phyloP scores from a whole-genome alignment of 2,113 vertebrate species.

The Paramormyrops kingsleyae region DNA sequence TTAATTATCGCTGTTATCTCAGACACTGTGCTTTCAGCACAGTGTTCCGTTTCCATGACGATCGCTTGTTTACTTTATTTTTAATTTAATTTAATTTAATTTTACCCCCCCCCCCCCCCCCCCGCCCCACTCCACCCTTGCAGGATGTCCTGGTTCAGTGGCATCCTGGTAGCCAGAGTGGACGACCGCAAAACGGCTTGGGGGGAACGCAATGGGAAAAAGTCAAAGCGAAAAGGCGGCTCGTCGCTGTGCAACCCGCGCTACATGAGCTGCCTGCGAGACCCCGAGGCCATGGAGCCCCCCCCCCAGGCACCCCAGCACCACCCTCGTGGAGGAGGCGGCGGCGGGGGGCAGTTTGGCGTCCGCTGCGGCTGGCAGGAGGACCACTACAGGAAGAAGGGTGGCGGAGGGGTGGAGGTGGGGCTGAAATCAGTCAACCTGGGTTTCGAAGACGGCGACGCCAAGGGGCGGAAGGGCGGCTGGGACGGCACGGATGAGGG shows the following conservation, averaged over 20 bases:
- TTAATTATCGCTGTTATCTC: not conserved
- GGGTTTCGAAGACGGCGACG: slow-evolving; percentile 75
- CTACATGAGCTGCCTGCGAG: slow-evolving; percentile 93
- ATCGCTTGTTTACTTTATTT: not conserved
- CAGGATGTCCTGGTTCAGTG: slow-evolving; percentile 96
- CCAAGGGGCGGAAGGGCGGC: slow-evolving; percentile 54
- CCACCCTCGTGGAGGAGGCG: slow-evolving; percentile 56
- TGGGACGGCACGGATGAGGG: slow-evolving; percentile 35
- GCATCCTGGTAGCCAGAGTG: slow-evolving; percentile 92
- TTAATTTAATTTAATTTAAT: not conserved
- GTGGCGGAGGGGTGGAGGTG: slow-evolving; percentile 56
- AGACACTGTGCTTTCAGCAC: not conserved
- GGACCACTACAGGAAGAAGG: slow-evolving; percentile 80
- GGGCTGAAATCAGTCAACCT: slow-evolving; percentile 77
- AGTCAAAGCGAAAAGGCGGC: slow-evolving; percentile 72
- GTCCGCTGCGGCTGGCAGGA: slow-evolving; percentile 87
- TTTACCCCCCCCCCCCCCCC: not conserved
- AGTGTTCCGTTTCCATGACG: not conserved
- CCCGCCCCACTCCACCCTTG: not conserved
- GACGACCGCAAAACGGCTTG: slow-evolving; percentile 90
- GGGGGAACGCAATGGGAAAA: slow-evolving; percentile 92
- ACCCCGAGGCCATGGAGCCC: slow-evolving; percentile 73
- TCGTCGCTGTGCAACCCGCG: slow-evolving; percentile 78
- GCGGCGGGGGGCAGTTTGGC: slow-evolving; percentile 55
- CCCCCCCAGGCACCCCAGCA: slow-evolving; percentile 57